Percentiles rank a stretch among this genome's conserved stretches.
Evolutionary conservation across 2,888 invertebrate genomes (phyloP).

Genomic region (Automeris io): DNA sequence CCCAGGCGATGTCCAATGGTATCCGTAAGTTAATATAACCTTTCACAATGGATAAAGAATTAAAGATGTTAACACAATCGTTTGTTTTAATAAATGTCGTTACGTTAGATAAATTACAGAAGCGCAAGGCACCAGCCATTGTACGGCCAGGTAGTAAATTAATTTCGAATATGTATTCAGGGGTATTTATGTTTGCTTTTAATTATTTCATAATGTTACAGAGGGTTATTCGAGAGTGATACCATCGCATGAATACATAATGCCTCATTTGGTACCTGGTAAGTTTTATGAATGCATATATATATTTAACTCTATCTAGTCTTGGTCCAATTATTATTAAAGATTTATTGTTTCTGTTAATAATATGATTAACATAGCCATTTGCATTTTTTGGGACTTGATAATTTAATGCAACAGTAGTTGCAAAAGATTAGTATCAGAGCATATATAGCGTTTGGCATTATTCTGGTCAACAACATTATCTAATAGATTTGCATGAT

Average conservation of each 20-base stretch:
- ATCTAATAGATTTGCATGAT: too few relatives aligned
- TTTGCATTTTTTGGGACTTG: too few relatives aligned
- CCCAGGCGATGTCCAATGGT: background rate
- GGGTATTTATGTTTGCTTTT: conserved; percentile 6
- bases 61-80: conserved; percentile 6
- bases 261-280: conserved; percentile 37
- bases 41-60: background rate
- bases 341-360: too few relatives aligned
- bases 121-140: conserved; percentile 15
- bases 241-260: conserved; percentile 29
- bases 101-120: conserved; percentile 13
- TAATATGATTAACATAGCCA: too few relatives aligned
- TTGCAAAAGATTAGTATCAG: too few relatives aligned
- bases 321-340: too few relatives aligned
- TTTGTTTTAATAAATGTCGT: conserved; percentile 16
- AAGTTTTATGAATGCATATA: conserved; percentile 11
- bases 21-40: conserved; percentile 2
- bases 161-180: conserved; percentile 18
- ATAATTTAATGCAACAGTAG: too few relatives aligned
- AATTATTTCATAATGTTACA: conserved; percentile 22
- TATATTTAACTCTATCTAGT: too few relatives aligned
- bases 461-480: too few relatives aligned
- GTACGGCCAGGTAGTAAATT: conserved; percentile 19
- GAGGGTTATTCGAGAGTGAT: conserved; percentile 34
- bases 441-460: too few relatives aligned